phyloP scores from a whole-genome alignment of 2,797 vertebrate species.

The Glyptemys insculpta region DNA sequence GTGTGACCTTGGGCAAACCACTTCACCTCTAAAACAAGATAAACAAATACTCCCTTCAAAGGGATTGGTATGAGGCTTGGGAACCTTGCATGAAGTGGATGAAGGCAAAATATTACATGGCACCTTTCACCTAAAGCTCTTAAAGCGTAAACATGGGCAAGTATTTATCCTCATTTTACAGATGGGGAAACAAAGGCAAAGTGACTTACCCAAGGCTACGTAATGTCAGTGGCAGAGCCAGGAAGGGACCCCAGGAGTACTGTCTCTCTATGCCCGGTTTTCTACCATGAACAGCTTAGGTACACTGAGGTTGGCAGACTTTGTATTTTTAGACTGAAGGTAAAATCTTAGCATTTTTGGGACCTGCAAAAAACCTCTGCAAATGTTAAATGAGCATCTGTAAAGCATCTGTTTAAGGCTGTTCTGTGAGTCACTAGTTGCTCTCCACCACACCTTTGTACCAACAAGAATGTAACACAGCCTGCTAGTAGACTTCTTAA shows the following conservation, averaged over 20 bases:
- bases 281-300: neutral
- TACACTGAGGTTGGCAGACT: neutral
- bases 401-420: neutral
- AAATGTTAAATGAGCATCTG: neutral
- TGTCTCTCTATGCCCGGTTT: neutral
- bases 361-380: neutral
- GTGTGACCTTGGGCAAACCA: accelerated
- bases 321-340: neutral
- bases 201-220: accelerated
- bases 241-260: accelerated
- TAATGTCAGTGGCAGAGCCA: neutral
- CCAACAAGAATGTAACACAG: neutral
- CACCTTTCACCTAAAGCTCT: neutral
- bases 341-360: neutral
- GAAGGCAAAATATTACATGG: accelerated
- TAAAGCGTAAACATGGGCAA: neutral
- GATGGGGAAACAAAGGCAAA: neutral
- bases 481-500: neutral
- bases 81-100: neutral
- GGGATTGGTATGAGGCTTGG: neutral
- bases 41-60: neutral
- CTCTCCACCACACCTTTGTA: neutral
- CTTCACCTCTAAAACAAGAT: neutral
- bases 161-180: neutral
- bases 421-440: neutral